phyloP scores from a whole-genome alignment of 2,888 invertebrate species.

The Hyalella azteca region DNA sequence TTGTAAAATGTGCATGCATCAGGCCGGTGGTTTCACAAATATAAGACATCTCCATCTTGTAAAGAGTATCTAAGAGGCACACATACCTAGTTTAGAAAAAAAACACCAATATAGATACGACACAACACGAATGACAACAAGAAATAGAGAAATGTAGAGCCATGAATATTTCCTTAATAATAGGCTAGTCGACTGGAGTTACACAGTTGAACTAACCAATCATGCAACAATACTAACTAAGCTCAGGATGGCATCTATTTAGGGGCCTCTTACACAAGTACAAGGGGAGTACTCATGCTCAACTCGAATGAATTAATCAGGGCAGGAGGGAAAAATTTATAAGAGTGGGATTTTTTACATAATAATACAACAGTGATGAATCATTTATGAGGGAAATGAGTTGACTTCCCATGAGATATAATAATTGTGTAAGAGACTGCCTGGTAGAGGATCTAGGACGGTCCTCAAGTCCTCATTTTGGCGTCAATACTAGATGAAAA shows the following conservation, averaged over 20 bases:
- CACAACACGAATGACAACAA: slow-evolving; percentile 6
- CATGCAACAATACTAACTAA: slow-evolving; percentile 1
- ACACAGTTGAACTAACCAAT: not conserved
- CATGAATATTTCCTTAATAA: not conserved
- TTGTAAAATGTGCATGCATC: too few relatives aligned
- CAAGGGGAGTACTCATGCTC: slow-evolving; percentile 9
- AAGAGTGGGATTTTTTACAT: slow-evolving; percentile 7
- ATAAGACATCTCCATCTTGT: too few relatives aligned
- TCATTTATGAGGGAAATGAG: not conserved
- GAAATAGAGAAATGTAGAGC: not conserved
- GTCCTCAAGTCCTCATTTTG: slow-evolving; percentile 32
- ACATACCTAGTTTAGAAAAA: too few relatives aligned
- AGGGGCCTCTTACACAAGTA: slow-evolving; percentile 33
- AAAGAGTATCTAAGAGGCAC: too few relatives aligned
- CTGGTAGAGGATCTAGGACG: slow-evolving; percentile 22
- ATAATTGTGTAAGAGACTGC: slow-evolving; percentile 28
- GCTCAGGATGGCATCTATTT: not conserved
- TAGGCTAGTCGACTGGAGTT: not conserved
- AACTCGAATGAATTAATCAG: slow-evolving; percentile 17
- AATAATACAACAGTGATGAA: slow-evolving; percentile 16
- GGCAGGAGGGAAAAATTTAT: slow-evolving; percentile 1
- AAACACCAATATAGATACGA: too few relatives aligned
- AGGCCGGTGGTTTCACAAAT: too few relatives aligned
- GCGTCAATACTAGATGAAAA: slow-evolving; percentile 29
- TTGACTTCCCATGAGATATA: not conserved